These are phyloP conservation scores for Ploceus nigricollis DNA, from an alignment of 2,113 vertebrate genomes.

Conservation along the genomic window DNA sequence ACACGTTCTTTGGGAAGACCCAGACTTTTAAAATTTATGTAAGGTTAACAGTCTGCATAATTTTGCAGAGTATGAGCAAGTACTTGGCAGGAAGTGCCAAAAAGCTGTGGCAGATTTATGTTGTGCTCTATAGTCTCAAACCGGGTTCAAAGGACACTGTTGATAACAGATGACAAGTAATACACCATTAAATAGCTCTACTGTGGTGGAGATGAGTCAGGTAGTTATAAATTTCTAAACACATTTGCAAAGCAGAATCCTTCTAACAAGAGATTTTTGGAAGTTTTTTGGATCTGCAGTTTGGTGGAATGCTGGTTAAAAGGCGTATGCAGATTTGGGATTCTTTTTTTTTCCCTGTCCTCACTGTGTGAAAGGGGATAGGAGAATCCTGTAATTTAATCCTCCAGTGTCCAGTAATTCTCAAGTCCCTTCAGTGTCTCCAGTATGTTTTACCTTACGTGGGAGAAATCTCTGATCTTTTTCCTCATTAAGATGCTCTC, in stretches of 20 bases:
- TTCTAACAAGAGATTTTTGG: background rate
- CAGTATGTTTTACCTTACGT: background rate
- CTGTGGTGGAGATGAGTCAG: constrained; percentile 10
- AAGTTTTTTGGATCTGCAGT: background rate
- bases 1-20: background rate
- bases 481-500: background rate
- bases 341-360: background rate
- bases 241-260: background rate
- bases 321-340: background rate
- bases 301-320: background rate
- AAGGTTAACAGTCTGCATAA: constrained; percentile 31
- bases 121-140: background rate
- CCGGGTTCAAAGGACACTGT: background rate
- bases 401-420: background rate
- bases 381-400: background rate
- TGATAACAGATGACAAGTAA: constrained; percentile 16
- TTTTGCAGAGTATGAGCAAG: constrained; percentile 16
- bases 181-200: background rate
- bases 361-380: background rate
- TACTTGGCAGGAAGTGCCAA: background rate
- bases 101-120: constrained; percentile 41
- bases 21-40: constrained; percentile 6
- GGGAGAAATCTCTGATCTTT: background rate
- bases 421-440: background rate
- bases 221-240: constrained; percentile 10